Conservation (phyloP, 2,113 vertebrate genomes). For the Ameiurus melas region DNA sequence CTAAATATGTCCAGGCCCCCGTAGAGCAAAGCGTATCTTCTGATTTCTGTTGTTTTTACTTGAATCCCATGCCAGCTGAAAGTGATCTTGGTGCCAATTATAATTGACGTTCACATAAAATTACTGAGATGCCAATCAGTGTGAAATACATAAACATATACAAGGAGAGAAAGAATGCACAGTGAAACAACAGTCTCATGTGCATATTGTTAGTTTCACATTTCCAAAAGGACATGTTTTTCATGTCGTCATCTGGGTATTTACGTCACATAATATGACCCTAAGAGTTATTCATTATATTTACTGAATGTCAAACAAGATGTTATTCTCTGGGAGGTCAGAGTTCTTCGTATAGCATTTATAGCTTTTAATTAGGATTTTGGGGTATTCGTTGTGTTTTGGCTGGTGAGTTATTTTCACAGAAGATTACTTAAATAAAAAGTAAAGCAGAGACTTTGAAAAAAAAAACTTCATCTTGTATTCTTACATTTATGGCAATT, state of each 20-base stretch:
- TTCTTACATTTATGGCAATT: neutral
- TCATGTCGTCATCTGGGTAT: neutral
- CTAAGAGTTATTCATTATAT: neutral
- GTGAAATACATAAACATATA: neutral
- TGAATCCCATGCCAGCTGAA: neutral
- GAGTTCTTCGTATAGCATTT: neutral
- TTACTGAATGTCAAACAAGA: slow-evolving; percentile 9
- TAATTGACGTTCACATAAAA: neutral
- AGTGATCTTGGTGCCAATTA: slow-evolving; percentile 9
- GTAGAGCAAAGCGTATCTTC: neutral
- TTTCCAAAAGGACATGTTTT: neutral
- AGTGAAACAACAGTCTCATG: neutral
- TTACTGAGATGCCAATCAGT: slow-evolving; percentile 7
- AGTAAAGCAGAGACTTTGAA: neutral
- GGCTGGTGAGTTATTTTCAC: neutral
- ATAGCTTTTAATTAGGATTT: neutral
- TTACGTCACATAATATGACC: neutral
- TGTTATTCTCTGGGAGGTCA: neutral
- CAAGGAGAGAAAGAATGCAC: neutral
- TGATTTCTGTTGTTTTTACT: slow-evolving; percentile 5
- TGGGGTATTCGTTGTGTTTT: neutral
- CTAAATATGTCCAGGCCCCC: neutral
- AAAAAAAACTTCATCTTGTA: neutral
- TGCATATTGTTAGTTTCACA: neutral
- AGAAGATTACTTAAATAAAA: neutral